A percentile compares a stretch with the other conserved stretches of the same genome.
Evolutionary conservation across 2,888 invertebrate species (phyloP).

Genomic region (Petrophora chlorosata): DNA sequence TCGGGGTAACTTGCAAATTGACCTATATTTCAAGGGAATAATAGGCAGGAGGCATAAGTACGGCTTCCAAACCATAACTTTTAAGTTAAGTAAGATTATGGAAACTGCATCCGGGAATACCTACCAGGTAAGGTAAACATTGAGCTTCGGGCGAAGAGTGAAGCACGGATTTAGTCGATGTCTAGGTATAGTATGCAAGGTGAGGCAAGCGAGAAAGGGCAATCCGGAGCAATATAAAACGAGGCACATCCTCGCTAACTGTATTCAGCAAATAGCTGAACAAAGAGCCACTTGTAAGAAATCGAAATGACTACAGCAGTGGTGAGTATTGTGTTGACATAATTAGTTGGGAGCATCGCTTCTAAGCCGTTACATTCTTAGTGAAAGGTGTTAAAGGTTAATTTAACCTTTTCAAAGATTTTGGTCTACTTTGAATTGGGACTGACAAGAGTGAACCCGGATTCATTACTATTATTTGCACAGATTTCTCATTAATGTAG

Average conservation of each 20-base stretch:
- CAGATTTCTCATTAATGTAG: too few species aligned
- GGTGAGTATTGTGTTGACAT: constrained; percentile 59
- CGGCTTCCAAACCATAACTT: background rate
- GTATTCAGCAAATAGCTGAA: constrained; percentile 73
- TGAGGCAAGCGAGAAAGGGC: constrained; percentile 82
- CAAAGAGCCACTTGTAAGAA: constrained; percentile 57
- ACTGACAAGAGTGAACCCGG: too few species aligned
- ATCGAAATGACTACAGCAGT: constrained; percentile 59
- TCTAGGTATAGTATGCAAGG: constrained; percentile 74
- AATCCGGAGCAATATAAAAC: constrained; percentile 80
- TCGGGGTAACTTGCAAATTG: constrained; percentile 1
- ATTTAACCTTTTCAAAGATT: background rate
- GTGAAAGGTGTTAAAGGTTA: background rate
- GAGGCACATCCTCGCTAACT: constrained; percentile 72
- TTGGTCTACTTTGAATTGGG: too few species aligned
- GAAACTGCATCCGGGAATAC: constrained; percentile 29
- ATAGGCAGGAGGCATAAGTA: constrained; percentile 1
- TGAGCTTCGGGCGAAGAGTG: constrained; percentile 54
- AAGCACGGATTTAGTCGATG: constrained; percentile 61
- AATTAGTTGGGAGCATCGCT: constrained; percentile 4
- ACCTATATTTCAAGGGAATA: constrained; percentile 7
- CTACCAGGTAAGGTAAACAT: constrained; percentile 47
- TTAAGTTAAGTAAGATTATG: background rate
- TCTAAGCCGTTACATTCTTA: too few species aligned
- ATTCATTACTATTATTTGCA: too few species aligned